These are phyloP conservation scores for Hipposideros larvatus DNA, from an alignment of 2,797 vertebrate genomes.

Conservation along the genomic window DNA sequence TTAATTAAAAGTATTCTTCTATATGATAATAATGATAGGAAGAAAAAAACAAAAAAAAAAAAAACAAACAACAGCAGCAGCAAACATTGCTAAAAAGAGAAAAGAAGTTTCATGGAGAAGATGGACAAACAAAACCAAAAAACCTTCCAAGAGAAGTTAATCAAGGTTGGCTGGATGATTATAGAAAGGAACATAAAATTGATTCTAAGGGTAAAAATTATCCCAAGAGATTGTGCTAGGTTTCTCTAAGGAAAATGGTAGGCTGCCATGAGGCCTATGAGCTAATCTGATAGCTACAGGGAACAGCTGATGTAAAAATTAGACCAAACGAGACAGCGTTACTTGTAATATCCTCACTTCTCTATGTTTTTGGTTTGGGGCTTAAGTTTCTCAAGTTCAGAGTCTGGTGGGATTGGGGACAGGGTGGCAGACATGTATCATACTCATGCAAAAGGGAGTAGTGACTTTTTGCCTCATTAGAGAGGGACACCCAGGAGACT, in stretches of 20 bases:
- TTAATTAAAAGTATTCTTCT: not conserved
- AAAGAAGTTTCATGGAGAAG: not conserved
- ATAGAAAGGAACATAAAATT: not conserved
- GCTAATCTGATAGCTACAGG: not conserved
- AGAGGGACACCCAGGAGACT: not conserved
- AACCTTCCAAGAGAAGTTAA: not conserved
- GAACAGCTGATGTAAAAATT: not conserved
- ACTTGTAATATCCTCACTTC: not conserved
- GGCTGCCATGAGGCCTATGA: not conserved
- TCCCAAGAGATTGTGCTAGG: not conserved
- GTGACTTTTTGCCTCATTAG: not conserved
- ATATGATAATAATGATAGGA: not conserved
- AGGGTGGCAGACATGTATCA: not conserved
- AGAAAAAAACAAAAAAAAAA: not conserved
- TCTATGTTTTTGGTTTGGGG: not conserved
- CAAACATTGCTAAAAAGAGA: not conserved
- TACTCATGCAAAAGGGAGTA: not conserved
- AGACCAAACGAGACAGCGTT: not conserved
- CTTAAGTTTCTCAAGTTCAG: not conserved
- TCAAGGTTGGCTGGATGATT: not conserved
- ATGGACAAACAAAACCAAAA: not conserved
- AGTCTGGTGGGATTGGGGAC: not conserved
- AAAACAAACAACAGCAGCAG: no score
- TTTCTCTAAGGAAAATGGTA: not conserved
- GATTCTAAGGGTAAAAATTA: not conserved